These are phyloP conservation scores for Chlorospingus flavigularis DNA, from an alignment of 2,797 vertebrate genomes.

Conservation along the genomic window DNA sequence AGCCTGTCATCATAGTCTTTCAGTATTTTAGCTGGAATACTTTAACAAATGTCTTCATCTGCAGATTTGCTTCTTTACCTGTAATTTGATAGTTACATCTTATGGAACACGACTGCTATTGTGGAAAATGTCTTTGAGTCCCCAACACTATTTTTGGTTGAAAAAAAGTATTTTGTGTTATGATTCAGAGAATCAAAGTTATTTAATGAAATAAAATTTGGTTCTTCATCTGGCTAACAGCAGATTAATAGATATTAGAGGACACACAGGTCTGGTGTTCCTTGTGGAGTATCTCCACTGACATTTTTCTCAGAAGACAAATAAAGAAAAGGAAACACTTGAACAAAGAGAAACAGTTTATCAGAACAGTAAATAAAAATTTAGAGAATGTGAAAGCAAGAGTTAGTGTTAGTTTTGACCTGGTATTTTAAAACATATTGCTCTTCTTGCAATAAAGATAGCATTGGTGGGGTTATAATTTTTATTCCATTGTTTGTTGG, in stretches of 20 bases:
- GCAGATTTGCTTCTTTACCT: neutral
- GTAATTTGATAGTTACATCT: neutral
- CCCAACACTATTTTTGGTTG: neutral
- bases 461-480: accelerated
- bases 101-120: neutral
- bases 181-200: neutral
- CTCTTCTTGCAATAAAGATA: neutral
- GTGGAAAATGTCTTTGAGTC: neutral
- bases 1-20: neutral
- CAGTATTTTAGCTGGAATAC: neutral
- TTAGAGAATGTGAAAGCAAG: neutral
- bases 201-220: neutral
- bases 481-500: neutral
- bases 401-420: neutral
- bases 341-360: neutral
- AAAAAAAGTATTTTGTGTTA: neutral
- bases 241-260: neutral
- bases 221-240: neutral
- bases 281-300: neutral
- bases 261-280: neutral
- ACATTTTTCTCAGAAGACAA: neutral
- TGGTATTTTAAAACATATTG: neutral
- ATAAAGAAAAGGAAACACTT: neutral
- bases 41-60: neutral
- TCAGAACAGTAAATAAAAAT: neutral